phyloP scores from a whole-genome alignment of 2,113 vertebrate genomes.

The Brachypteracias leptosomus region DNA sequence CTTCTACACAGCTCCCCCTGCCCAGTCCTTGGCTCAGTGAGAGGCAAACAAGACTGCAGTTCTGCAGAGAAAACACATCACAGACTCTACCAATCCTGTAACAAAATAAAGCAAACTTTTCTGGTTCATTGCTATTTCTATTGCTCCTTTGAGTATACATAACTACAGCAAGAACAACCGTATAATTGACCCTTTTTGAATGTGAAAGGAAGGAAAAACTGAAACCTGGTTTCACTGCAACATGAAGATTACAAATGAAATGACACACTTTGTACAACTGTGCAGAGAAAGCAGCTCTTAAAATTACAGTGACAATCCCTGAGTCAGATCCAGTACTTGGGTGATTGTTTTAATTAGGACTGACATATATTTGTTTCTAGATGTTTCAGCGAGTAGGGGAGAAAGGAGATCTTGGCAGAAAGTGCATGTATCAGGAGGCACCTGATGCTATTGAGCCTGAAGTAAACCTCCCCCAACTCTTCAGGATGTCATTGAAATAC shows the following conservation, averaged over 20 bases:
- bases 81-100: neutral
- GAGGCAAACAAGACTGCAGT: neutral
- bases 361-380: conserved; percentile 37
- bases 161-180: neutral
- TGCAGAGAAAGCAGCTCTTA: conserved; percentile 33
- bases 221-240: conserved; percentile 28
- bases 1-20: neutral
- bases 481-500: conserved; percentile 57
- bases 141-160: neutral
- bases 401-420: conserved; percentile 45
- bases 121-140: neutral
- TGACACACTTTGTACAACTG: neutral
- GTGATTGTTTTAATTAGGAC: conserved; percentile 43
- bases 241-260: neutral
- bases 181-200: conserved; percentile 3
- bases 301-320: neutral
- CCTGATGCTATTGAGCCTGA: conserved; percentile 62
- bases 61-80: neutral
- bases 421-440: conserved; percentile 29
- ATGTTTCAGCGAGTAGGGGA: conserved; percentile 19
- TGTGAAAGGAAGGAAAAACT: conserved; percentile 27
- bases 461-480: conserved; percentile 50
- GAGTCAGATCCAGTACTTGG: neutral
- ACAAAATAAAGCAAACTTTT: neutral
- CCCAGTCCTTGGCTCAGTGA: neutral